Base-by-base conservation (phyloP, 2,888 invertebrate species). In the Drosophila diplacantha region DNA sequence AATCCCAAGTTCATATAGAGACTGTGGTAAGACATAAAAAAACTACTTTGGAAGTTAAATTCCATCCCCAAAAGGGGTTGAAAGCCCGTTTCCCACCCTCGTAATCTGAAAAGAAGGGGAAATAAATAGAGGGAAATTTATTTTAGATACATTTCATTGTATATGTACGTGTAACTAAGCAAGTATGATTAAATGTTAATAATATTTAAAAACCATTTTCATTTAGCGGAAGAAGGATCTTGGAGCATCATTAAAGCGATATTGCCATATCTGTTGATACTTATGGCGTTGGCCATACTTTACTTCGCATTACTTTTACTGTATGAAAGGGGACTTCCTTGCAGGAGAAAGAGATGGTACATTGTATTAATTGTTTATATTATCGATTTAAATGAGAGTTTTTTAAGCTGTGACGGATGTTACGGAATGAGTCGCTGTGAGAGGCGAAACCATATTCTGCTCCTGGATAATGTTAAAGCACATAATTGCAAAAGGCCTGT, bases 111-210 rank as follows among this genome's bases (percentile, higher is more conserved):
- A 34, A 58, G 49, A 46, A 34, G 24, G 51, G 56, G 43, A 24
- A 56, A 37, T 9, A 44, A 58, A 58, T 58, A 62, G 29, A 11
- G 32, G 41, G 52, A 51, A 62, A 57, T 59, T 54, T 35, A 5
- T 16, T 31, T 34, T 8, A 18, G 14, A 12, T 34, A 32, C 9
- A 31, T 29, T 8, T 24, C 14, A 16, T 11, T 57, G 11, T 39
- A 6, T 32, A 9, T 14, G 14, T 14, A 9, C 18, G 14, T 14
- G 7, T 8, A 6, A 7, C 12, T 29, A 22, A 43, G 16, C 12
- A 8, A 3, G 8, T 29, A 5, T 29, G 14, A 14, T 29, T 7
- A 29, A 18, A 14, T 14, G 14, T 6, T 16, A 44, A 20, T 20
- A 18, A 20, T 7, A 20, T 14, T 8, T 14, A 18, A 44, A 16